These are phyloP conservation scores for Pseudeuparius sepicola DNA, from an alignment of 2,888 invertebrate species.

Conservation along the genomic window DNA sequence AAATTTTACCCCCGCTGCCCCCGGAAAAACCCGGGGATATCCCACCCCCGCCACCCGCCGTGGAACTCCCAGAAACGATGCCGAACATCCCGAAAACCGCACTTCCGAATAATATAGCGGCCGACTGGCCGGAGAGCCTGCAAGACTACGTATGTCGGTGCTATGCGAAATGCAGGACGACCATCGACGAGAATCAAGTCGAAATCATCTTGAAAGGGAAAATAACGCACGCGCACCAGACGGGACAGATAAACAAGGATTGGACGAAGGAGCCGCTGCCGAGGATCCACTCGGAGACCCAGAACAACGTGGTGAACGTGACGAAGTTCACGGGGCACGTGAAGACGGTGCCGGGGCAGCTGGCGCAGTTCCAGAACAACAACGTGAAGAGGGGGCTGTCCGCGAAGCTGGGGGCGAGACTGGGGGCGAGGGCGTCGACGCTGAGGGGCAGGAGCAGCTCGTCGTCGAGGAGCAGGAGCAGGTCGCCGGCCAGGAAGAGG, in stretches of 20 bases:
- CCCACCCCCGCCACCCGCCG: too few species aligned
- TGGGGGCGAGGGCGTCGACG: conserved; percentile 44
- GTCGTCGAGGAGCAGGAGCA: conserved; percentile 36
- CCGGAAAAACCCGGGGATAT: too few species aligned
- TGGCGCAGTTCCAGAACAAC: conserved; percentile 50
- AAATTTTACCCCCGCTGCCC: conserved; percentile 41
- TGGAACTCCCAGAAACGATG: too few species aligned
- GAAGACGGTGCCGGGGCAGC: conserved; percentile 42
- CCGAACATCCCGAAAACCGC: conserved; percentile 29
- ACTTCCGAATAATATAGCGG: neutral
- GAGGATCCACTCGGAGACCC: conserved; percentile 70
- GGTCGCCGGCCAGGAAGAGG: conserved; percentile 28
- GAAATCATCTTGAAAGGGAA: conserved; percentile 91
- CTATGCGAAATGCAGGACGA: conserved; percentile 81
- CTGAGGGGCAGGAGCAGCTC: conserved; percentile 34
- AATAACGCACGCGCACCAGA: conserved; percentile 81
- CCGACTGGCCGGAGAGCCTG: conserved; percentile 32
- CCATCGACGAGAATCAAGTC: conserved; percentile 86
- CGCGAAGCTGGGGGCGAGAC: conserved; percentile 47
- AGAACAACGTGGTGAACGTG: conserved; percentile 47
- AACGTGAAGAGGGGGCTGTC: conserved; percentile 40
- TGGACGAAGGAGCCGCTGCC: conserved; percentile 94
- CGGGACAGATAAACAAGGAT: conserved; percentile 82
- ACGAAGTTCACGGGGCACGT: conserved; percentile 19
- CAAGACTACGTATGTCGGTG: conserved; percentile 86